A percentile compares a stretch with the other conserved stretches of the same genome.
phyloP scores from a whole-genome alignment of 1,140 invertebrate genomes.

The Adoxophyes honmai region DNA sequence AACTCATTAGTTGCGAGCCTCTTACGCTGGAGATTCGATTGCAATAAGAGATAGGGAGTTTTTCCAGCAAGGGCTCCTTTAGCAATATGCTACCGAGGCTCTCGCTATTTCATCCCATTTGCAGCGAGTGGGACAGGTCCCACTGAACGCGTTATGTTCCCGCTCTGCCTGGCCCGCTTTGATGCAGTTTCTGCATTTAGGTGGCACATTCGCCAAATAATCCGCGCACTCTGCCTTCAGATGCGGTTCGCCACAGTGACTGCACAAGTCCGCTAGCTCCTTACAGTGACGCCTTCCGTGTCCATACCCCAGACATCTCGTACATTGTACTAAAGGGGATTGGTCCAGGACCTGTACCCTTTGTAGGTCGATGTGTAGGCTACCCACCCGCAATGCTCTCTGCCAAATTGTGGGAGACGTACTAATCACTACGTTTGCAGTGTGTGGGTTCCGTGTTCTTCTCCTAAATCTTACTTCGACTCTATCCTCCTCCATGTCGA shows the following conservation, averaged over 20 bases:
- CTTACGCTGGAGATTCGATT: constrained; percentile 19
- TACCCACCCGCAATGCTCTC: background rate
- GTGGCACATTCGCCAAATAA: background rate
- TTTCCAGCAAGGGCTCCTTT: background rate
- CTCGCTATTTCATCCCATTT: constrained; percentile 14
- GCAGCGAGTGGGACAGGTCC: constrained; percentile 11
- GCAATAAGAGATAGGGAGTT: background rate
- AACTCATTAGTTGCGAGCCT: constrained; percentile 17
- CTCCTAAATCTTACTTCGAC: background rate
- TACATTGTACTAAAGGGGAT: background rate
- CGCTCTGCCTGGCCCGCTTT: background rate
- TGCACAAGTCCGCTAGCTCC: no score
- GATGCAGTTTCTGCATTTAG: background rate
- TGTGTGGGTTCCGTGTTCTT: background rate
- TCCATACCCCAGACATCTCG: background rate
- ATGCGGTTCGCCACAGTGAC: no score
- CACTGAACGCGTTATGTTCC: constrained; percentile 17
- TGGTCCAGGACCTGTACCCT: background rate
- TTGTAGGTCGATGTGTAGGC: background rate
- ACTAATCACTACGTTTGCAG: background rate
- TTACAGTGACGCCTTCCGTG: background rate
- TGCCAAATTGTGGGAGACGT: background rate
- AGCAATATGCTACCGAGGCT: background rate
- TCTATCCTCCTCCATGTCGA: background rate
- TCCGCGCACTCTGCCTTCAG: background rate